Evolutionary conservation across 2,888 invertebrate species (phyloP), one percentile per base, ranked within the genome.

Genomic region (Sinohyriopsis cumingii): DNA sequence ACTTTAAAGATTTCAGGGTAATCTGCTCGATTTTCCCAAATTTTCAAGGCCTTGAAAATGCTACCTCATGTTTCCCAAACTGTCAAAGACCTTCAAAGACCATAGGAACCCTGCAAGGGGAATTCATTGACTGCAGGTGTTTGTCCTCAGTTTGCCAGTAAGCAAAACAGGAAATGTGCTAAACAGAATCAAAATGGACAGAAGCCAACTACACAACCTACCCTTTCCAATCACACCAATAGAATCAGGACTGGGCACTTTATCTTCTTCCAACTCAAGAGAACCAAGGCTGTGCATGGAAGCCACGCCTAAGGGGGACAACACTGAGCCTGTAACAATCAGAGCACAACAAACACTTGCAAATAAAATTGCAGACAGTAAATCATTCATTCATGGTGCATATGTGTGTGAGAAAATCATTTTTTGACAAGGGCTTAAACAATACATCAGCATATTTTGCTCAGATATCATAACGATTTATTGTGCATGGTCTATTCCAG

Each of bases 181-280:
- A 25, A 61, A 61, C n/a, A 28, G 19, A 25, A 25, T 25, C 61
- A 61, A 22, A 45, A n/a, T 53, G 25, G 25, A 53, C 28, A 24
- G 24, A 61, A 22, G 28, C 22, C 19, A 3, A 24, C 61, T 25
- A 59, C 12, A 20, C 20, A 57, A 79, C 82, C 71, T 82, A 84
- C 85, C 85, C 82, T 82, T 82, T 77, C 86, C 87, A 65, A 85
- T 77, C 60, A 87, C 84, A 75, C 84, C 83, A 78, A 87, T 86
- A 73, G 82, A 80, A 68, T 84, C 82, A 53, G 78, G 82, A 71
- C 77, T 79, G 55, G 75, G 75, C 33, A 67, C 74, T 69, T 81
- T 78, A 59, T 82, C 84, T 60, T 80, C 82, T 69, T 83, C 81
- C 63, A 77, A 70, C 56, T 83, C 84, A 69, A 79, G 61, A 28